Percentiles rank a stretch among this genome's conserved stretches.
Conservation (phyloP, 2,888 invertebrate species). For the Nipponacmea schrenckii region DNA sequence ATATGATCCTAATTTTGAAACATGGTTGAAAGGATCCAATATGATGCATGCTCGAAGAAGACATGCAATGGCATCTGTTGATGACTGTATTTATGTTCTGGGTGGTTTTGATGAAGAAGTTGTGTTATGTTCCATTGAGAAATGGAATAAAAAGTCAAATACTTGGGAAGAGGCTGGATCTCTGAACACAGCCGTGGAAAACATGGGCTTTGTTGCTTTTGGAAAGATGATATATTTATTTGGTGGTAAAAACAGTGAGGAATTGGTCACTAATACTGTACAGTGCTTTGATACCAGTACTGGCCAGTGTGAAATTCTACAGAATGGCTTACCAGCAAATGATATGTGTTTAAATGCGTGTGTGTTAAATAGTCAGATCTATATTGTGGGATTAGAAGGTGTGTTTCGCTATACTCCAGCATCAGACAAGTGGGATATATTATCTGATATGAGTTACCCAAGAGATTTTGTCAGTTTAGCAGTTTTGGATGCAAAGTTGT, state of each 20-base stretch:
- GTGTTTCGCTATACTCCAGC: conserved; percentile 52
- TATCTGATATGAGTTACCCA: conserved; percentile 55
- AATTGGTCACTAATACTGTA: conserved; percentile 58
- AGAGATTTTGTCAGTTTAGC: conserved; percentile 60
- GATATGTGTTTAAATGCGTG: conserved; percentile 61
- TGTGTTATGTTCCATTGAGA: conserved; percentile 56
- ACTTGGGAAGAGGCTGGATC: conserved; percentile 52
- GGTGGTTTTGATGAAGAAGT: conserved; percentile 61
- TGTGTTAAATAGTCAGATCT: conserved; percentile 51
- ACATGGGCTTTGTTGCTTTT: conserved; percentile 59
- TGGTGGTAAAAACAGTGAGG: conserved; percentile 61
- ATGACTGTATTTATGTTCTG: conserved; percentile 55
- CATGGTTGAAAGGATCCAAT: conserved; percentile 55
- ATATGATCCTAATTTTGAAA: conserved; percentile 57
- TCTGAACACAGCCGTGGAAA: conserved; percentile 57
- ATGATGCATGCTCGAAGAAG: conserved; percentile 53
- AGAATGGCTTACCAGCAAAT: conserved; percentile 51
- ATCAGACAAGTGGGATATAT: conserved; percentile 51
- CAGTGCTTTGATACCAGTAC: conserved; percentile 57
- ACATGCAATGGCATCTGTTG: conserved; percentile 59
- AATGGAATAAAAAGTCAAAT: conserved; percentile 52
- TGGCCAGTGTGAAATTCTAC: conserved; percentile 42
- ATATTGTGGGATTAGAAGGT: conserved; percentile 59
- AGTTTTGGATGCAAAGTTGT: conserved; percentile 57
- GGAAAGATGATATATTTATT: conserved; percentile 55